These are phyloP conservation scores for Chitala chitala DNA, from an alignment of 2,113 vertebrate genomes.

Conservation along the genomic window DNA sequence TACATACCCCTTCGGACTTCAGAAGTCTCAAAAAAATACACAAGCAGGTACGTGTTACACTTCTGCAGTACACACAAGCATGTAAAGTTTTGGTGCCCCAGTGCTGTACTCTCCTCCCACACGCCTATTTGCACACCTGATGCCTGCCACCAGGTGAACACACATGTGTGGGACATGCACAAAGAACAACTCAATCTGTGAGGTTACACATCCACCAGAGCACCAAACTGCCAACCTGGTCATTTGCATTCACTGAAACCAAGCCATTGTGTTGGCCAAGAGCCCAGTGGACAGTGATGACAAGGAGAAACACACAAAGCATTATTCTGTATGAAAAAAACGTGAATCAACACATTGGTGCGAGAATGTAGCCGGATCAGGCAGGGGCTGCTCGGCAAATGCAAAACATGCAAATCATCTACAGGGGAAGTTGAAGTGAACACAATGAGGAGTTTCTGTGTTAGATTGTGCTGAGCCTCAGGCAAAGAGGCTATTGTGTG, in stretches of 20 bases:
- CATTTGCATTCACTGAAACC: constrained; percentile 17
- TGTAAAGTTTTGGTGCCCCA: neutral
- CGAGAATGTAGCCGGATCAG: constrained; percentile 6
- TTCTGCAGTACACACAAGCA: neutral
- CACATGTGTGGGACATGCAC: neutral
- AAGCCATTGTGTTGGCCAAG: neutral
- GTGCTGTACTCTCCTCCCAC: neutral
- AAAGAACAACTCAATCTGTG: neutral
- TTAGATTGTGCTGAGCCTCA: neutral
- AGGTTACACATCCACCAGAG: constrained; percentile 3
- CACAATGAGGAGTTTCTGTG: constrained; percentile 30
- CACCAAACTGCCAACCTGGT: neutral
- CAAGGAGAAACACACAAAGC: neutral
- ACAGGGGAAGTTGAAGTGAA: neutral
- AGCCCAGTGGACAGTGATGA: neutral
- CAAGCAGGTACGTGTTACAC: neutral
- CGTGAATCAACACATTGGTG: neutral
- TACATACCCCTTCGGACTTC: constrained; percentile 74
- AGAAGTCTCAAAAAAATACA: constrained; percentile 61
- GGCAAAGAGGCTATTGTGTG: no score
- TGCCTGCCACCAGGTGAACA: no score
- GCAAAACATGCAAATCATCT: constrained; percentile 44
- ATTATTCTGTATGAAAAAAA: neutral
- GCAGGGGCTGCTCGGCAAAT: constrained; percentile 30
- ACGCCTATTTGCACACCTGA: no score